phyloP scores from a whole-genome alignment of 37 sponge, comb jelly and placozoan genomes.

The Bolinopsis microptera region DNA sequence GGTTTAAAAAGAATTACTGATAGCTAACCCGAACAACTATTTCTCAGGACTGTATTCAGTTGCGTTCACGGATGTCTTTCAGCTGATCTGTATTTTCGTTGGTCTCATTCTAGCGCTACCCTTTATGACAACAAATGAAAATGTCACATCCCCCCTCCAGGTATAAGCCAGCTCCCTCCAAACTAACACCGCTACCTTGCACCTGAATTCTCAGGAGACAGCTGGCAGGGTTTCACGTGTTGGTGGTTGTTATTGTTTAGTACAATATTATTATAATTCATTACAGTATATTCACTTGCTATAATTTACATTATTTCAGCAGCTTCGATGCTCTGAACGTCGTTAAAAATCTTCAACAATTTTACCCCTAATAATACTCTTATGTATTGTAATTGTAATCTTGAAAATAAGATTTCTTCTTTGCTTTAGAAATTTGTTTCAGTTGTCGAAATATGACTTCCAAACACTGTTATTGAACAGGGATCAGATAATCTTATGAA shows the following conservation, averaged over 20 bases:
- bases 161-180: background rate
- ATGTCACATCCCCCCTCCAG: slow-evolving; percentile 46
- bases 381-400: background rate
- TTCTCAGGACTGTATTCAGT: slow-evolving; percentile 55
- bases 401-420: too few species aligned
- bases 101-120: slow-evolving; percentile 55
- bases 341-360: too few species aligned
- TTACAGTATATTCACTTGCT: background rate
- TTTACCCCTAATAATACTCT: background rate
- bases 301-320: background rate
- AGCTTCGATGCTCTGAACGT: background rate
- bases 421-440: background rate
- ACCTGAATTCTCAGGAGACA: background rate
- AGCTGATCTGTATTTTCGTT: slow-evolving; percentile 60
- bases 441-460: background rate
- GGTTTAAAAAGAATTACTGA: background rate
- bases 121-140: slow-evolving; percentile 37
- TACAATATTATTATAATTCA: background rate
- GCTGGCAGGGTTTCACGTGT: background rate
- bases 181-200: background rate
- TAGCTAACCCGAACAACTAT: background rate
- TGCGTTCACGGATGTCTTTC: slow-evolving; percentile 62
- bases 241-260: background rate
- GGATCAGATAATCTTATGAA: background rate
- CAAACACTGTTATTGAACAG: background rate